Percentiles rank a stretch among this genome's conserved stretches.
Evolutionary conservation across 2,113 vertebrate genomes (phyloP).

Genomic region (Fregetta grallaria): DNA sequence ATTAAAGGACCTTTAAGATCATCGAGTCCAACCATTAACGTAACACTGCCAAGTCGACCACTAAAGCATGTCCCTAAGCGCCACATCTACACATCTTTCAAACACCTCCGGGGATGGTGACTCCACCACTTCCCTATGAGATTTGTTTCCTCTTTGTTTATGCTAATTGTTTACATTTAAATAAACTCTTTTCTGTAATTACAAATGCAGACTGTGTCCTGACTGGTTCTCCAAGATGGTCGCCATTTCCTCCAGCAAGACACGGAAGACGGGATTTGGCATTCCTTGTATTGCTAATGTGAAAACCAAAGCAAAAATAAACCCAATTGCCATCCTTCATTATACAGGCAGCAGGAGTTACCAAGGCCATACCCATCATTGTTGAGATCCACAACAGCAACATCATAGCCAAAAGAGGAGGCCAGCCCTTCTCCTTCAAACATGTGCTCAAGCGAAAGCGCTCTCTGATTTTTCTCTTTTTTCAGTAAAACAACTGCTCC

Average conservation of each 20-base stretch:
- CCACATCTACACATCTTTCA: not conserved
- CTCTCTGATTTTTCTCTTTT: constrained; percentile 75
- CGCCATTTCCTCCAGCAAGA: not conserved
- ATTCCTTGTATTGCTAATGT: not conserved
- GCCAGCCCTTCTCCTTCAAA: constrained; percentile 90
- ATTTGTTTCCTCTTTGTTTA: not conserved
- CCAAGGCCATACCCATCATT: constrained; percentile 81
- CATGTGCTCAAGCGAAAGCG: constrained; percentile 80
- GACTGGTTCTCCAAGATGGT: not conserved
- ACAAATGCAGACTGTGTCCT: not conserved
- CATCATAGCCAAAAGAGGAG: constrained; percentile 95
- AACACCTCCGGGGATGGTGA: not conserved
- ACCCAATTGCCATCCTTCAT: not conserved
- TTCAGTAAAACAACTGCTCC: constrained; percentile 90
- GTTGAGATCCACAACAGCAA: constrained; percentile 94
- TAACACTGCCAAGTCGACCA: not conserved
- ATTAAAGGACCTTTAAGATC: not conserved
- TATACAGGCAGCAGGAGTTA: not conserved
- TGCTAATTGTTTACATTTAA: not conserved
- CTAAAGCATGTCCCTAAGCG: not conserved
- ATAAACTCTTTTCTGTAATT: not conserved
- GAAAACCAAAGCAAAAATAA: not conserved
- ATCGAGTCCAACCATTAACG: not conserved
- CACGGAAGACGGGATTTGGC: not conserved
- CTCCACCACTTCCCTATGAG: not conserved